Conservation (phyloP, 2,888 invertebrate genomes). For the Diarsia rubi region DNA sequence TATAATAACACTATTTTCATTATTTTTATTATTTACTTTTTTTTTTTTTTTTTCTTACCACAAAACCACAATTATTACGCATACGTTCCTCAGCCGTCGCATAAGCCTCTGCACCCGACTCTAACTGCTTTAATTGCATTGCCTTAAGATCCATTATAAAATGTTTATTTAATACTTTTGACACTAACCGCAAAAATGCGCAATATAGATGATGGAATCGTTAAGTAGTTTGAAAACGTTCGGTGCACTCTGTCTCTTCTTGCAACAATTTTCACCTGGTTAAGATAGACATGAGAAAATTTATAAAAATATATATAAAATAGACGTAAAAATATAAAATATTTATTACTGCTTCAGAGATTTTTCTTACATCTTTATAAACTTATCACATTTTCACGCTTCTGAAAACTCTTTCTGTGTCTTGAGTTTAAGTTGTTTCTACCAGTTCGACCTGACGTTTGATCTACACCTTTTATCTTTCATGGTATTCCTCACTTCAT, state of each 20-base stretch:
- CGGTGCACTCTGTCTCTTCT: background rate
- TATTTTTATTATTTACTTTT: too few species aligned
- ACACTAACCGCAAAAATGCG: background rate
- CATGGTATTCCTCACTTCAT: background rate
- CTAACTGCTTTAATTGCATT: background rate
- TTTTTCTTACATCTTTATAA: background rate
- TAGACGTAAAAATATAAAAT: too few species aligned
- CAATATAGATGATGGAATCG: background rate
- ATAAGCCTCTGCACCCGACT: background rate
- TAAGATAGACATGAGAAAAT: background rate
- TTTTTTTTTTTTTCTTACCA: too few species aligned
- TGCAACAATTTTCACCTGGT: background rate
- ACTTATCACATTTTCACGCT: background rate
- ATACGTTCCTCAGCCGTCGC: background rate
- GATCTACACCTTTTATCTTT: background rate
- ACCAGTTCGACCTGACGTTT: background rate
- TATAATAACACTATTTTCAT: constrained; percentile 25
- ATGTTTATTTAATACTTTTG: background rate
- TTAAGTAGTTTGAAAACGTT: background rate
- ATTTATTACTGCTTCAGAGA: background rate
- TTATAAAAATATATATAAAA: too few species aligned
- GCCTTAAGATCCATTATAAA: too few species aligned
- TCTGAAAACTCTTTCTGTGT: background rate
- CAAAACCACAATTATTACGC: constrained; percentile 4
- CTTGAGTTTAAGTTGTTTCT: background rate